Conservation (phyloP, 1,140 invertebrate genomes). For the Himalopsyche phryganea region DNA sequence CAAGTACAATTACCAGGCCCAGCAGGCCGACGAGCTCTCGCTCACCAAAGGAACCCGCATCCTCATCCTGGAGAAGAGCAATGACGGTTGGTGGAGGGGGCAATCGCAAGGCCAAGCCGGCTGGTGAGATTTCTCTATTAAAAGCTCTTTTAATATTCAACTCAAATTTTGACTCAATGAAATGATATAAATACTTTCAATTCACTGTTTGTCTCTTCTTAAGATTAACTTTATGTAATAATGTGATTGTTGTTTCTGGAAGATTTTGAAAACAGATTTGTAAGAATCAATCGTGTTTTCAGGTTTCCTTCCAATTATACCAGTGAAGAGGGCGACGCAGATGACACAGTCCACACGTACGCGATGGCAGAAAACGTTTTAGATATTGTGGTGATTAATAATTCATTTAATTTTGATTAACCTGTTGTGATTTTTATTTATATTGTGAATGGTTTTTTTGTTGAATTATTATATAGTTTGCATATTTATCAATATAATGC, state of each 20-base stretch:
- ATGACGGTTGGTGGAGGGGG: slow-evolving; percentile 99
- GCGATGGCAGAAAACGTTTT: slow-evolving; percentile 90
- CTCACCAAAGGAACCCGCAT: slow-evolving; percentile 89
- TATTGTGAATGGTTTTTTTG: no score
- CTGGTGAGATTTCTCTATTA: slow-evolving; percentile 57
- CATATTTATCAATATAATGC: no score
- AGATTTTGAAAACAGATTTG: no score
- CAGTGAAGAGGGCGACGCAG: slow-evolving; percentile 84
- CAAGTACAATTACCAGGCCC: slow-evolving; percentile 97
- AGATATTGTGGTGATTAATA: slow-evolving; percentile 78
- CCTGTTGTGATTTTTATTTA: no score
- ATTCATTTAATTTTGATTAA: not conserved
- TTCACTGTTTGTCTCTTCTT: no score
- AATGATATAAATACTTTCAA: no score
- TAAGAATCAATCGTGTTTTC: no score
- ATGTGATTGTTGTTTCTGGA: no score
- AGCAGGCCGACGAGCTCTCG: slow-evolving; percentile 94
- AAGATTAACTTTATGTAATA: no score
- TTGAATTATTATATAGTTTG: no score
- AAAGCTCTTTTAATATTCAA: no score
- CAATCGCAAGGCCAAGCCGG: slow-evolving; percentile 71
- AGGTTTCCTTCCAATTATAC: slow-evolving; percentile 98
- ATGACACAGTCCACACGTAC: slow-evolving; percentile 84
- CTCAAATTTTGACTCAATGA: no score
- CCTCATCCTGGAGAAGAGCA: slow-evolving; percentile 95